Evolutionary conservation across 2,113 vertebrate species (phyloP).

Genomic region (Saccopteryx leptura): DNA sequence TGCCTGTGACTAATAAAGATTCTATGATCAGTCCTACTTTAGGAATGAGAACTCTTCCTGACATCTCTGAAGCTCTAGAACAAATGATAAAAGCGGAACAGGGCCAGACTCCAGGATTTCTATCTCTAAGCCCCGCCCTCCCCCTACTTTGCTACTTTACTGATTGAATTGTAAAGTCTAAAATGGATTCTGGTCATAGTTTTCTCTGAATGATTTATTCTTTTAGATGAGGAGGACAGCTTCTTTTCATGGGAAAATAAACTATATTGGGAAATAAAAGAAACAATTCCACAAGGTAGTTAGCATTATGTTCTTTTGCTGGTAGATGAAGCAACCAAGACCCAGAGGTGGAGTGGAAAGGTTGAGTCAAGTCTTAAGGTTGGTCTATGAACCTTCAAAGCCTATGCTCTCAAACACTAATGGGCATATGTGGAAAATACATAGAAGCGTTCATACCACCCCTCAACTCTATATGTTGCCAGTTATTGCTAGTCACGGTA

Average conservation of each 20-base stretch:
- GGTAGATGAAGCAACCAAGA: background rate
- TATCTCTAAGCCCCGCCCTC: background rate
- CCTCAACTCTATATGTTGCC: background rate
- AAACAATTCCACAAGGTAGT: background rate
- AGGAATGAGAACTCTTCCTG: background rate
- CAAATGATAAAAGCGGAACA: background rate
- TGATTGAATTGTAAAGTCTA: background rate
- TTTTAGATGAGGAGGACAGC: background rate
- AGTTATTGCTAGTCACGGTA: background rate
- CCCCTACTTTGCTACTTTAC: background rate
- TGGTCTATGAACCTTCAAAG: background rate
- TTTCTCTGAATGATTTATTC: slow-evolving; percentile 12
- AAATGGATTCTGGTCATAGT: background rate
- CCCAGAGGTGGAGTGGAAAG: background rate
- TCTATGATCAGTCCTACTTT: background rate
- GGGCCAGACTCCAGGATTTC: background rate
- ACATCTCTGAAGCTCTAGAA: background rate
- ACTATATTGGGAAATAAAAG: background rate
- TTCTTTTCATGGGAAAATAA: slow-evolving; percentile 47
- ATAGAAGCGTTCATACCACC: background rate
- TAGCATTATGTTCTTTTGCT: background rate
- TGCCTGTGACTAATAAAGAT: background rate
- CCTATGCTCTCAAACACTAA: background rate
- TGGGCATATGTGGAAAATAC: background rate
- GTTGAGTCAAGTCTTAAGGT: background rate